Conservation (phyloP, 2,113 vertebrate genomes). For the Charadrius vociferus region DNA sequence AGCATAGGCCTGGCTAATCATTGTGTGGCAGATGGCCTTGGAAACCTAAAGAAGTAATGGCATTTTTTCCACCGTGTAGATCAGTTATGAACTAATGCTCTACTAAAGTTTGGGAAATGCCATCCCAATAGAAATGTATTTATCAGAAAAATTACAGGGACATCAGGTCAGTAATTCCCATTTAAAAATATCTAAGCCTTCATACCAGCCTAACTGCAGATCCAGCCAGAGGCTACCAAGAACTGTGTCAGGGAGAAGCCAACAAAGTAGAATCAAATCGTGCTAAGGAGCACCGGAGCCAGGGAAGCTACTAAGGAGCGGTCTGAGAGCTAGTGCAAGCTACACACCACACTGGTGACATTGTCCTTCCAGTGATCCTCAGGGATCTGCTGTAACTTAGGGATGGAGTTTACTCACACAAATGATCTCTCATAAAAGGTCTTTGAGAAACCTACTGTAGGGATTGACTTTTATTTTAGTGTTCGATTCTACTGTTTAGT, state of each 20-base stretch:
- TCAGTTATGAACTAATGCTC: not conserved
- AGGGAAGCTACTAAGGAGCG: not conserved
- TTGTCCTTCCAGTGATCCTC: not conserved
- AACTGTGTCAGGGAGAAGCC: not conserved
- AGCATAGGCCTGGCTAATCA: not conserved
- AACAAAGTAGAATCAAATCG: not conserved
- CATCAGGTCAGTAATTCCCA: not conserved
- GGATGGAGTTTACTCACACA: not conserved
- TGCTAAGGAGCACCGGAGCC: not conserved
- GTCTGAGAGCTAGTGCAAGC: not conserved
- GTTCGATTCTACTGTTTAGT: not conserved
- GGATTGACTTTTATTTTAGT: not conserved
- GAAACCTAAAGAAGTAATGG: not conserved
- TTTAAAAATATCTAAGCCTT: not conserved
- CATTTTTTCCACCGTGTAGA: not conserved
- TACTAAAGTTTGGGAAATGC: not conserved
- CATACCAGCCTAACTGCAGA: not conserved
- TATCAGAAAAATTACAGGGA: not conserved
- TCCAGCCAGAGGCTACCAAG: not conserved
- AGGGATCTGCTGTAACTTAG: not conserved
- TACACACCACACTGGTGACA: not conserved
- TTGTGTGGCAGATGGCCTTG: not conserved
- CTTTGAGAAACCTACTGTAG: not conserved
- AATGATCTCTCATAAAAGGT: not conserved
- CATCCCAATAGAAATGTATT: not conserved